Evolutionary conservation across 53 echinoderm and acorn worm genomes (phyloP), one percentile per base, ranked within the genome.

Genomic region (Hippasteria phrygiana): DNA sequence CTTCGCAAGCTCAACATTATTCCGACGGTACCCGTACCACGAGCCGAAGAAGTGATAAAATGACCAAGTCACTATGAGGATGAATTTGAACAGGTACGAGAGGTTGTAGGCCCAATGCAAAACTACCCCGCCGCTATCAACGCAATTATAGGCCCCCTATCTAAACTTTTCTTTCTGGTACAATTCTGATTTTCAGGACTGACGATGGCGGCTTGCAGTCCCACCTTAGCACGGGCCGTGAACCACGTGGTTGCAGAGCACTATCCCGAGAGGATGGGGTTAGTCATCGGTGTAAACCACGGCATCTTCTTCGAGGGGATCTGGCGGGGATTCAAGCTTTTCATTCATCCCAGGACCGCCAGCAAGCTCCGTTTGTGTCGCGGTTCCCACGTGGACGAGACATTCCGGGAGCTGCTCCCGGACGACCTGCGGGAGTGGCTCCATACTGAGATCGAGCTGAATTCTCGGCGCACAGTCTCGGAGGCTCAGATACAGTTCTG

Each of bases 201-300:
- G 59, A 75, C 78, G 1, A n/a, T 86, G 33, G 48, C 87, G n/a
- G 91, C 91, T 1, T 91, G 86, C 47, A 91, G 69, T 59, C 91
- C 91, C 10, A 40, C 27, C 13, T 55, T 86, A 38, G 78, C 87
- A 18, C 47, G 76, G 6, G 76, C 91, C 3, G 91, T 86, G 27
- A 86, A 86, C 78, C 77, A 77, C 24, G 67, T 77, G 2, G 71
- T 91, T 3, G 75, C 87, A 5, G 87, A 87, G 38, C 91, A 91
- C 50, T 91, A 91, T 54, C 80, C 91, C 13, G 91, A 91, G 71
- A 65, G 91, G 13, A 77, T 91, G 62, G 91, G 91, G 1, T 17
- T 78, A 16, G 77, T 91, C 51, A 50, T 91, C 20, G 87, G 50
- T 10, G 18, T 91, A 73, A 91, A 91, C 39, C 86, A 91, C 56